Conservation (phyloP, 2,888 invertebrate species). For the Drosophila anomalipes region DNA sequence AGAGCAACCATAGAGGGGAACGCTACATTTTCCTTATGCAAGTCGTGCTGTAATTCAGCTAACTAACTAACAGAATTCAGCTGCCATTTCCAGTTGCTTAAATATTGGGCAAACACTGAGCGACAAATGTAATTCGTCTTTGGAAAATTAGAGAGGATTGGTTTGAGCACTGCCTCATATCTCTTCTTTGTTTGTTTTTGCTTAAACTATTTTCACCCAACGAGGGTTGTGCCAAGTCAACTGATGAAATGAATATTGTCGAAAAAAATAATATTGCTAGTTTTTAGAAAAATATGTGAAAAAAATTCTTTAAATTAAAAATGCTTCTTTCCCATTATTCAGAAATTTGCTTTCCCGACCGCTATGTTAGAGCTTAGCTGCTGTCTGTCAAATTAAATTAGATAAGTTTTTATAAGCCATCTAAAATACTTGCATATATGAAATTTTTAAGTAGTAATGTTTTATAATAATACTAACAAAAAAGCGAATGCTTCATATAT, state of each 20-base stretch:
- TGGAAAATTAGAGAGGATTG: constrained; percentile 24
- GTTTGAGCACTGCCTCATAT: constrained; percentile 2
- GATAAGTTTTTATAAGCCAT: not conserved
- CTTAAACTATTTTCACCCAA: constrained; percentile 30
- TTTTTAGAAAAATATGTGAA: not conserved
- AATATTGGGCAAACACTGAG: constrained; percentile 67
- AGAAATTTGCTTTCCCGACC: not conserved
- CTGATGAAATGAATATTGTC: not conserved
- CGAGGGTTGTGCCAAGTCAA: not conserved
- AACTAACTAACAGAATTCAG: constrained; percentile 47
- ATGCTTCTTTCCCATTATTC: not conserved
- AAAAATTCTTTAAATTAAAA: not conserved
- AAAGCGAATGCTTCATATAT: too few relatives aligned
- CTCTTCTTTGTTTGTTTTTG: constrained; percentile 18
- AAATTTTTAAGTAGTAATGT: too few relatives aligned
- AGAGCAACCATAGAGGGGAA: constrained; percentile 11
- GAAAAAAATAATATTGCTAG: not conserved
- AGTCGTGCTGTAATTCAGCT: constrained; percentile 34
- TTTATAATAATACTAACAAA: too few relatives aligned
- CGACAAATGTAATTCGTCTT: constrained; percentile 71
- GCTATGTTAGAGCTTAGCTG: not conserved
- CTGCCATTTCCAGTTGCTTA: constrained; percentile 63
- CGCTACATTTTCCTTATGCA: constrained; percentile 21
- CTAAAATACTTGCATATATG: too few relatives aligned
- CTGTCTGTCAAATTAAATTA: not conserved